These are phyloP conservation scores for Drosophila arawakana DNA, from an alignment of 1,140 invertebrate species.

Conservation along the genomic window DNA sequence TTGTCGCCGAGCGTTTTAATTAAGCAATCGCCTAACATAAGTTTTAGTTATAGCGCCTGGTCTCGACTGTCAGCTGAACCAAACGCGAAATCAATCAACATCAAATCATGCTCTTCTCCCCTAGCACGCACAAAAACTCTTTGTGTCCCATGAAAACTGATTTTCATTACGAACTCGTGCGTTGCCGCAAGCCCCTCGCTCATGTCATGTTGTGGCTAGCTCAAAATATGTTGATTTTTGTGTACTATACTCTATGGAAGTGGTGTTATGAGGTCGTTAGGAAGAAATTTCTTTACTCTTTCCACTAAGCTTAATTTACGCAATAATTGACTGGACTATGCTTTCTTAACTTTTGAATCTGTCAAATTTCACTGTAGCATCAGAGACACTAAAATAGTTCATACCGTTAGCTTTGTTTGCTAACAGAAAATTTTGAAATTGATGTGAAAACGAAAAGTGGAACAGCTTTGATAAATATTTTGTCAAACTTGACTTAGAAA, in stretches of 20 bases:
- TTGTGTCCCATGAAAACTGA: slow-evolving; percentile 56
- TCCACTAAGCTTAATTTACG: too few relatives aligned
- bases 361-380: background rate
- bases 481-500: background rate
- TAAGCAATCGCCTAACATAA: slow-evolving; percentile 67
- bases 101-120: slow-evolving; percentile 23
- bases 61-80: slow-evolving; percentile 46
- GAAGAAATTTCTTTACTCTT: background rate
- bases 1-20: slow-evolving; percentile 49
- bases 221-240: slow-evolving; percentile 51
- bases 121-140: slow-evolving; percentile 20
- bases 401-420: too few relatives aligned
- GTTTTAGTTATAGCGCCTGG: slow-evolving; percentile 28
- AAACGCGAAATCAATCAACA: slow-evolving; percentile 76
- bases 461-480: background rate
- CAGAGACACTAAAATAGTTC: background rate
- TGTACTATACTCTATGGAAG: background rate
- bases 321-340: too few relatives aligned
- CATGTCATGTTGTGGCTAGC: slow-evolving; percentile 23
- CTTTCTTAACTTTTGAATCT: too few relatives aligned
- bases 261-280: slow-evolving; percentile 1
- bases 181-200: slow-evolving; percentile 10
- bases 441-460: background rate
- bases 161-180: slow-evolving; percentile 62
- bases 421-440: background rate